Evolutionary conservation across 1,140 invertebrate genomes (phyloP).

Genomic region (Carcinoscorpius rotundicauda): DNA sequence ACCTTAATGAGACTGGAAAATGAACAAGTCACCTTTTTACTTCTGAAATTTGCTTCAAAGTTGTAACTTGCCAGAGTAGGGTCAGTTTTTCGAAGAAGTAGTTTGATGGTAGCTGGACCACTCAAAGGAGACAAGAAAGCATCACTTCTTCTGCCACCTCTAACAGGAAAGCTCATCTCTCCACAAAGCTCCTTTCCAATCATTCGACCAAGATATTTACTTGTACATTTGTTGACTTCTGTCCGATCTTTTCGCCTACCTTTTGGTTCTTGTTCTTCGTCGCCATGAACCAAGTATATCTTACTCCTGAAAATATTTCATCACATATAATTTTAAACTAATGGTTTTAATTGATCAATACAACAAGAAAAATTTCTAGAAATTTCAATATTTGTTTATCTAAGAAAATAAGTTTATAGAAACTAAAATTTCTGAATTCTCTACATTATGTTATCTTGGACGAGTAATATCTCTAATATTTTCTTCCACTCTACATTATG

Average conservation of each 20-base stretch:
- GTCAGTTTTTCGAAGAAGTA: slow-evolving; percentile 70
- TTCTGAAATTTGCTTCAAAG: slow-evolving; percentile 27
- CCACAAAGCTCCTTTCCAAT: slow-evolving; percentile 71
- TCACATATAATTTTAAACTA: not conserved
- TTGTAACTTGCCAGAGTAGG: slow-evolving; percentile 35
- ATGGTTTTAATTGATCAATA: not conserved
- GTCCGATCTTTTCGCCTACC: slow-evolving; percentile 10
- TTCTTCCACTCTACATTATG: too few species aligned
- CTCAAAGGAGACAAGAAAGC: slow-evolving; percentile 61
- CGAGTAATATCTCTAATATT: too few species aligned
- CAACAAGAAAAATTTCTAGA: too few species aligned
- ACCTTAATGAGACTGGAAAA: too few species aligned
- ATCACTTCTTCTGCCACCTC: slow-evolving; percentile 12
- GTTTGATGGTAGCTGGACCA: slow-evolving; percentile 60
- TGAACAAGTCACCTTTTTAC: not conserved
- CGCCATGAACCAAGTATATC: slow-evolving; percentile 12
- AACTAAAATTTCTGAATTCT: too few species aligned
- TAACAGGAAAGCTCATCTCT: slow-evolving; percentile 55
- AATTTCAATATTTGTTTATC: too few species aligned
- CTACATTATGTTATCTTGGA: too few species aligned
- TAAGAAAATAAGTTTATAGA: too few species aligned
- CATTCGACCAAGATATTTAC: slow-evolving; percentile 18
- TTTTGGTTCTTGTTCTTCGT: slow-evolving; percentile 9
- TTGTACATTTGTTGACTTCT: slow-evolving; percentile 44
- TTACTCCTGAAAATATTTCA: slow-evolving; percentile 10